Evolutionary conservation across 2,888 invertebrate genomes (phyloP).

Genomic region (Argynnis bischoffii): DNA sequence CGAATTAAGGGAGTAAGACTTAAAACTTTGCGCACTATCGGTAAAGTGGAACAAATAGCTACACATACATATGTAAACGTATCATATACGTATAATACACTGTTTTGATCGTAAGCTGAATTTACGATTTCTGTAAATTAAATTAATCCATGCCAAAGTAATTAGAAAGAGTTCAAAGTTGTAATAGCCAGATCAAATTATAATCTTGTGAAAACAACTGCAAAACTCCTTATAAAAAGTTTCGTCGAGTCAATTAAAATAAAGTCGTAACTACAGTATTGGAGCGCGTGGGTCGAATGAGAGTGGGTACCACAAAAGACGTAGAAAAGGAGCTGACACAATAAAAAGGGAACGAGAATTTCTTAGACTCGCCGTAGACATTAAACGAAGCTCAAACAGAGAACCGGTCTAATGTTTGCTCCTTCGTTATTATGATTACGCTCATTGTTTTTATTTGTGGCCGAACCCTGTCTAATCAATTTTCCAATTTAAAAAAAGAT

Average conservation of each 20-base stretch:
- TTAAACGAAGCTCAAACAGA: conserved; percentile 34
- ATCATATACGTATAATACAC: too few species aligned
- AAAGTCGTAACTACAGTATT: conserved; percentile 32
- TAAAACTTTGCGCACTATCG: conserved; percentile 14
- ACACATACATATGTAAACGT: neutral
- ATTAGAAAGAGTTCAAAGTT: neutral
- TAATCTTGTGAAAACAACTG: conserved; percentile 11
- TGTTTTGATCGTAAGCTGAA: too few species aligned
- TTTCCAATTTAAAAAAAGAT: conserved; percentile 6
- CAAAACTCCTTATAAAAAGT: conserved; percentile 24
- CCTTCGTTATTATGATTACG: conserved; percentile 55
- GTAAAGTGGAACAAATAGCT: neutral
- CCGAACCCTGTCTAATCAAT: conserved; percentile 40
- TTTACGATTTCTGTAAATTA: neutral
- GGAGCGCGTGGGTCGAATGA: conserved; percentile 47
- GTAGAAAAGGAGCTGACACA: conserved; percentile 43
- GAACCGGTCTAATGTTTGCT: conserved; percentile 40
- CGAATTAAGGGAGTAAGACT: conserved; percentile 10
- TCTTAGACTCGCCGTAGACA: conserved; percentile 42
- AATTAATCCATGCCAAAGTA: neutral
- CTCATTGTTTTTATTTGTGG: conserved; percentile 59
- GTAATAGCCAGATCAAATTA: conserved; percentile 10
- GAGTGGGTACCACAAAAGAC: conserved; percentile 45
- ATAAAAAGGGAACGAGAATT: conserved; percentile 51
- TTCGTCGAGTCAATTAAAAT: conserved; percentile 35